Evolutionary conservation across 2,888 invertebrate genomes (phyloP), one percentile per base, ranked within the genome.

Genomic region (Ectropis crepuscularia): DNA sequence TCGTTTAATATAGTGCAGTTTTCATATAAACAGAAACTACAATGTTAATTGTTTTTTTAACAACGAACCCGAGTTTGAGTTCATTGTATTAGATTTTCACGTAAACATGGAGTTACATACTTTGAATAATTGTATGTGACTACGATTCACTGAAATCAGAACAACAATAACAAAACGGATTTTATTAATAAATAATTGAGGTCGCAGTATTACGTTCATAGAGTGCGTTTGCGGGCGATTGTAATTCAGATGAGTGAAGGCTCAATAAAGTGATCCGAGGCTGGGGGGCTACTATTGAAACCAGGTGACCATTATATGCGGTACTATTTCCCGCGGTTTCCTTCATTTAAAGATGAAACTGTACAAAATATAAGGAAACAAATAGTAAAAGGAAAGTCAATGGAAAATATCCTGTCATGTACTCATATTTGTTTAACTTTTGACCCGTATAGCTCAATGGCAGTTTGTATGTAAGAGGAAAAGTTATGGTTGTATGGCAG

Each of bases 201-300:
- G 74, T 53, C 76, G 75, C 53, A 71, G 60, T 58, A 65, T 65
- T 71, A 64, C 59, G 68, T 43, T 60, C 54, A 55, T 74, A 73
- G 68, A 74, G 72, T 59, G 50, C 59, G 59, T 71, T 73, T 75
- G 74, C 66, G 62, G 74, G 70, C 68, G 76, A 80, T 82, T 83
- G 79, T 79, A 82, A 81, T 85, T 85, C 86, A 87, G 87, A 89
- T 88, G 86, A 86, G 84, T 82, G 87, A 88, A 89, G 88, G 89
- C 82, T 86, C 86, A 85, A 87, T 87, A 88, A 86, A 86, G 82
- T 84, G 85, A 87, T 86, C 82, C 87, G 88, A 89, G 89, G 88
- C 86, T 86, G 57, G 64, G 60, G 64, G 28, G 28, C 57, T 65
- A 65, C 64, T 43, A 53, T 42, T 2, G 49, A 45, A 11, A 2